Evolutionary conservation across 1,140 invertebrate species (phyloP).

Genomic region (Acyrthosiphon pisum): DNA sequence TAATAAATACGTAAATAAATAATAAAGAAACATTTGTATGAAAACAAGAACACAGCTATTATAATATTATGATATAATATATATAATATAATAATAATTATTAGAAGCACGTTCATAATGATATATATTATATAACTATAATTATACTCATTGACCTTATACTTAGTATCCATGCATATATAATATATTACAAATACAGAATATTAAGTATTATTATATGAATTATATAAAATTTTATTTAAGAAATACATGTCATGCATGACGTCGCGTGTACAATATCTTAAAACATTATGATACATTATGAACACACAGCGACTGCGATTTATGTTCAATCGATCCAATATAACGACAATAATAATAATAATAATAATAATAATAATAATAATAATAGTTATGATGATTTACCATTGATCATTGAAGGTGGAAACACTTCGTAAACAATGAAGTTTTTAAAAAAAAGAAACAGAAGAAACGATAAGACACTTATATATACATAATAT

Average conservation of each 20-base stretch:
- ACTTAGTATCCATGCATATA: not conserved
- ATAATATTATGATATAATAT: not conserved
- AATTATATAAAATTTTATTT: constrained; percentile 2
- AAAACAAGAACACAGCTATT: constrained; percentile 42
- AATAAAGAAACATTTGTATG: constrained; percentile 25
- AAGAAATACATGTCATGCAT: not conserved
- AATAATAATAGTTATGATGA: not conserved
- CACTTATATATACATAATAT: not conserved
- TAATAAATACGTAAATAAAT: constrained; percentile 35
- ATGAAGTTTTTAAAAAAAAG: not conserved
- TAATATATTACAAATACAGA: not conserved
- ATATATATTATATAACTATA: constrained; percentile 22
- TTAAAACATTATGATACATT: not conserved
- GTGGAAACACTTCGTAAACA: not conserved
- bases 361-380: constrained; percentile 2
- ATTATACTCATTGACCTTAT: not conserved
- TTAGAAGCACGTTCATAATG: constrained; percentile 30
- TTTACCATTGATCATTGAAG: not conserved
- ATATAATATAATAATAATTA: not conserved
- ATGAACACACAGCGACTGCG: not conserved
- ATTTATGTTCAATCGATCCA: not conserved
- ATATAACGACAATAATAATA: not conserved
- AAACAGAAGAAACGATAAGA: not conserved
- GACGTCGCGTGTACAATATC: not conserved
- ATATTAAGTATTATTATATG: constrained; percentile 17